Base-by-base conservation (phyloP, 2,113 vertebrate genomes). In the Apeltes quadracus region DNA sequence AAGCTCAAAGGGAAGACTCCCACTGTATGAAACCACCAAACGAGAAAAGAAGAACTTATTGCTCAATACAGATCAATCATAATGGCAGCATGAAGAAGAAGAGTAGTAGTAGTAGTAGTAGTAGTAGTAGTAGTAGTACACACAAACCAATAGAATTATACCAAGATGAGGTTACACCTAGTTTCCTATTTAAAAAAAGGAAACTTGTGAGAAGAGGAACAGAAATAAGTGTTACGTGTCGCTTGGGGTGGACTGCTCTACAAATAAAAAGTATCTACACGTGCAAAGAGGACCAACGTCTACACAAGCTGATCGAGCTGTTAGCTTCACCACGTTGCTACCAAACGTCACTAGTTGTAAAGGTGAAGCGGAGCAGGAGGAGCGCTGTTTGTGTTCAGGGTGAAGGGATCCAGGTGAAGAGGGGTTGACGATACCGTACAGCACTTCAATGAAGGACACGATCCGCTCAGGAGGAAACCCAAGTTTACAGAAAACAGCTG, bases 51-150 rank as follows among this genome's bases (percentile, higher is more conserved):
- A 83, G 25, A 90, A 91, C 82, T 89, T 94, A 93, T 93, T 94
- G 92, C 93, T 94, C 79, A 88, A 88, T 92, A 93, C 80, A 93
- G 92, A 92, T 92, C 69, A 86, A 78, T 86, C 55, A 71, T 78
- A 82, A 88, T 85, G 85, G 85, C 83, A 88, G 88, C 86, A 88
- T 81, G 71, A 83, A 82, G 84, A 70, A 87, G 36, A 84, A 63
- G 43, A 79, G 54, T 69, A 85, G 62, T 72, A 85, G 77, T 84
- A 89, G 34, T 69, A 89, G n/a, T n/a, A n/a, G n/a, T n/a, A n/a
- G n/a, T n/a, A 84, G 66, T 48, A 79, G 54, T 69, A 85, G 61
- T 72, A 86, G 77, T 83, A 89, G 34, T 69, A 89, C 83, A 91
- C 88, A 81, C 38, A 55, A 88, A 86, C 53, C 81, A 88, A 84